These are phyloP conservation scores for Stigmatopora argus DNA, from an alignment of 2,113 vertebrate genomes.

Conservation along the genomic window DNA sequence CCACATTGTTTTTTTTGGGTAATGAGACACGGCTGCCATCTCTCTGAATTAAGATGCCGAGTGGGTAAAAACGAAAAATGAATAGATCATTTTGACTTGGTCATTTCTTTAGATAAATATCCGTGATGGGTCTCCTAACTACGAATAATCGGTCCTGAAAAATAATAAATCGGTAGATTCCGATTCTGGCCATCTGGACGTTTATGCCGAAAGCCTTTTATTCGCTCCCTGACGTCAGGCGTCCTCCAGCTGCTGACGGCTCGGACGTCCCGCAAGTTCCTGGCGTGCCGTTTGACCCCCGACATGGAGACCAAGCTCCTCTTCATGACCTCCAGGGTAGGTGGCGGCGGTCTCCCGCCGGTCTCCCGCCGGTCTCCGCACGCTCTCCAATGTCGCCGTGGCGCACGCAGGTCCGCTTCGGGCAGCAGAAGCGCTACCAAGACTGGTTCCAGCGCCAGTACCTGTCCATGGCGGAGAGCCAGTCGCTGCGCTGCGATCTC, in stretches of 20 bases:
- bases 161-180: too few relatives aligned
- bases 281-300: conserved; percentile 91
- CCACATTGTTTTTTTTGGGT: too few relatives aligned
- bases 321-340: conserved; percentile 95
- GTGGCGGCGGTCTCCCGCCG: too few relatives aligned
- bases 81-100: too few relatives aligned
- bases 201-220: not conserved
- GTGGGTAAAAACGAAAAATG: too few relatives aligned
- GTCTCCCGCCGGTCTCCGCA: not conserved
- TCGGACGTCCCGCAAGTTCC: conserved; percentile 89
- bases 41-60: too few relatives aligned
- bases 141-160: too few relatives aligned
- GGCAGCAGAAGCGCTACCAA: conserved; percentile 95
- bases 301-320: conserved; percentile 98
- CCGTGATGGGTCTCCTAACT: too few relatives aligned
- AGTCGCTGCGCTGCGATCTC: conserved; percentile 91
- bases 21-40: too few relatives aligned
- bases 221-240: conserved; percentile 58
- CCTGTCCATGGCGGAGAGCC: conserved; percentile 89
- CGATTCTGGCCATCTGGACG: not conserved
- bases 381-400: not conserved
- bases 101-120: too few relatives aligned
- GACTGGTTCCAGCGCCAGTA: conserved; percentile 98
- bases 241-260: conserved; percentile 90
- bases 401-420: conserved; percentile 81